Evolutionary conservation across 2,888 invertebrate species (phyloP).

Genomic region (Masnerella sp.): DNA sequence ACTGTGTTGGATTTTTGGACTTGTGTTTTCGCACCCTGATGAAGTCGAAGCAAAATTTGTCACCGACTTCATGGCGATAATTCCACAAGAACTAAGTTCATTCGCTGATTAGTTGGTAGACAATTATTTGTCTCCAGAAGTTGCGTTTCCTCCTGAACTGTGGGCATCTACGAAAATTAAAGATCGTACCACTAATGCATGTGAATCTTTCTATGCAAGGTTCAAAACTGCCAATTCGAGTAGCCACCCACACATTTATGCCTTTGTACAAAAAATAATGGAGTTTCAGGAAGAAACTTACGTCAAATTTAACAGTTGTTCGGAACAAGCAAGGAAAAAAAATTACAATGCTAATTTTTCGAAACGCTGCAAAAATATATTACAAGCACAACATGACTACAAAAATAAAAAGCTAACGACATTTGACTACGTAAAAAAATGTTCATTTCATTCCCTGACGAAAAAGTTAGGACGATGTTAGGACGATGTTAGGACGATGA

Average conservation of each 20-base stretch:
- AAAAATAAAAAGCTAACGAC: constrained; percentile 5
- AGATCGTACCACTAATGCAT: constrained; percentile 7
- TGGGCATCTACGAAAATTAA: constrained; percentile 1
- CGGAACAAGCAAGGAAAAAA: neutral
- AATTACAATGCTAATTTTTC: constrained; percentile 7
- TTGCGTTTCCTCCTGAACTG: neutral
- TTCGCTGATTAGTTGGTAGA: constrained; percentile 10
- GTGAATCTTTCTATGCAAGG: constrained; percentile 5
- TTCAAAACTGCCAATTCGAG: neutral
- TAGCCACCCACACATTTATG: neutral
- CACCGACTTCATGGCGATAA: neutral
- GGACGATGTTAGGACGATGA: too few species aligned
- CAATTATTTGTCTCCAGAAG: neutral
- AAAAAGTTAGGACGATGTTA: too few species aligned
- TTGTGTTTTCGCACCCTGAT: neutral
- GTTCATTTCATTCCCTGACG: too few species aligned
- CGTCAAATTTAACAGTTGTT: neutral
- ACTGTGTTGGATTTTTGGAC: constrained; percentile 2
- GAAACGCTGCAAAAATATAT: constrained; percentile 11
- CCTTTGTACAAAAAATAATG: neutral
- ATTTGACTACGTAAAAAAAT: constrained; percentile 8
- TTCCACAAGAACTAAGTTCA: neutral
- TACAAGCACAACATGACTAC: constrained; percentile 6
- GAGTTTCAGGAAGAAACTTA: neutral
- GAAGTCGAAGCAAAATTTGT: neutral